Evolutionary conservation across 2,797 vertebrate genomes (phyloP), one percentile per base, ranked within the genome.

Genomic region (Malacoctenus gilli): DNA sequence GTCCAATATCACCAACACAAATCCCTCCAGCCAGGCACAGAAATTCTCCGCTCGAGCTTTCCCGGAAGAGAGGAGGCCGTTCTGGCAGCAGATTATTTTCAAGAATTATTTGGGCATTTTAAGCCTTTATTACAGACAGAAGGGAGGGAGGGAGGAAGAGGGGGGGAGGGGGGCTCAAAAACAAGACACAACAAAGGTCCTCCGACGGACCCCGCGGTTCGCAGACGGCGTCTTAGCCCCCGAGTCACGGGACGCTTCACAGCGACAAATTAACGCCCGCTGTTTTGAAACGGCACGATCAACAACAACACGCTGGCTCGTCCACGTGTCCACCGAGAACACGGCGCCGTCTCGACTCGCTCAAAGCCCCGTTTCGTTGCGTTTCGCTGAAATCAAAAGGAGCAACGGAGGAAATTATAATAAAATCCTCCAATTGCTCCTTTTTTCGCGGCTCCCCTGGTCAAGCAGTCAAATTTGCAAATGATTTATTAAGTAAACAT

Each of bases 1-100:
- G 31, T 66, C 44, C 41, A 48, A 57, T 59, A 44, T 68, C 39
- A 54, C 37, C 15, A 57, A 72, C 54, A 42, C 50, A 75, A 58
- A 63, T 76, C 63, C 53, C 49, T 22, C 30, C 47, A 59, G 48
- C 56, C 32, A 25, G 21, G 35, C 56, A 50, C 22, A 59, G n/a
- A 28, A 54, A 46, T 48, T 57, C 37, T 47, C 48, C 40, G 55
- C 30, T 43, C 58, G 69, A 35, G 37, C 48, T 65, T 71, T 65
- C 55, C 48, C 50, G 54, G 23, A 50, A 41, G 31, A 47, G 42
- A 20, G 28, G 35, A 75, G 18, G 19, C 43, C 42, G 15, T 61
- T 46, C 35, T 8, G 35, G 43, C 25, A 48, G 36, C 34, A 64
- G 59, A 64, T 74, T 68, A 52, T 57, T 68, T 62, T 57, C 31